phyloP scores from a whole-genome alignment of 1,140 invertebrate species.

The Pseudomyrmex concolor region DNA sequence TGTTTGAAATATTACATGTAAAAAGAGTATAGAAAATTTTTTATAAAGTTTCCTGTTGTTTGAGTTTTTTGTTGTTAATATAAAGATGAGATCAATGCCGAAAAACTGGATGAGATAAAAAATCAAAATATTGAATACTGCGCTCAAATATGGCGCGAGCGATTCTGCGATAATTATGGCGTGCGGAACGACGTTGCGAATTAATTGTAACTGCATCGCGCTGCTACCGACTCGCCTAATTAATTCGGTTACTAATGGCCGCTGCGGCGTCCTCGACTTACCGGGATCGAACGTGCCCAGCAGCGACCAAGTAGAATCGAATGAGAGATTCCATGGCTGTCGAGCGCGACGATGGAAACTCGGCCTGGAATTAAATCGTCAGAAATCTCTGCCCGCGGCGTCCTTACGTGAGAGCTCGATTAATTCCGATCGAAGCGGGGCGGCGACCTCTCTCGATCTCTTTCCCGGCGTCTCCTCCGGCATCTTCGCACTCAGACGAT shows the following conservation, averaged over 20 bases:
- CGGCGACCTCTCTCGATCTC: conserved; percentile 34
- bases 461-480: conserved; percentile 15
- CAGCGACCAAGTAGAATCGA: conserved; percentile 56
- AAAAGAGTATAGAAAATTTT: too few species aligned
- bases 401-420: conserved; percentile 1
- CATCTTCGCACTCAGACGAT: conserved; percentile 2
- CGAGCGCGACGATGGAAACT: conserved; percentile 64
- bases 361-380: conserved; percentile 69
- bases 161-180: conserved; percentile 35
- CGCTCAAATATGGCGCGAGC: conserved; percentile 5
- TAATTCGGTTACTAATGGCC: conserved; percentile 84
- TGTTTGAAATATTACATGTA: too few species aligned
- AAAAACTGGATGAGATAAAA: neutral
- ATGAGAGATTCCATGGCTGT: conserved; percentile 52
- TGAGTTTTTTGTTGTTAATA: too few species aligned
- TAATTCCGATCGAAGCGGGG: conserved; percentile 40
- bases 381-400: conserved; percentile 61
- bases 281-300: conserved; percentile 66
- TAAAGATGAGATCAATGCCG: neutral
- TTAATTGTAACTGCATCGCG: conserved; percentile 81
- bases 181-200: conserved; percentile 70
- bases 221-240: conserved; percentile 83
- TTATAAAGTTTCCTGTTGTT: too few species aligned
- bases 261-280: conserved; percentile 68
- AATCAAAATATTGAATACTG: neutral